These are phyloP conservation scores for Synanceia verrucosa DNA, from an alignment of 2,797 vertebrate genomes.

Conservation along the genomic window DNA sequence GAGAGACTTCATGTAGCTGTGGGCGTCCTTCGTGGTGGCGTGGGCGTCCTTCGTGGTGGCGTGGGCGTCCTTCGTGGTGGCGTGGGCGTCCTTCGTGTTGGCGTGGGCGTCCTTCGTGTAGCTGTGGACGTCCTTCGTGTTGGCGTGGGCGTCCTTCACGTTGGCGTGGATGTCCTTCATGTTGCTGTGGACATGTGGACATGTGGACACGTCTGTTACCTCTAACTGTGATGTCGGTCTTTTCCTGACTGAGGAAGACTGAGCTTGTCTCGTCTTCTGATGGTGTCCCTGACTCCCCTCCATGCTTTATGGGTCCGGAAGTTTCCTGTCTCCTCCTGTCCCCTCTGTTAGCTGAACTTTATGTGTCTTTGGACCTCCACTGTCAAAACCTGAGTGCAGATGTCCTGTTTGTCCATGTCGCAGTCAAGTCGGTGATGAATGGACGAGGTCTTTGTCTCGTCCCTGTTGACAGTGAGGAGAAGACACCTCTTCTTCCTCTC, in stretches of 20 bases:
- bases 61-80: no score
- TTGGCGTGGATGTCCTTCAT: not conserved
- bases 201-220: not conserved
- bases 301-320: conserved; percentile 28
- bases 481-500: not conserved
- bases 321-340: conserved; percentile 6
- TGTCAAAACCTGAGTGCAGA: conserved; percentile 27
- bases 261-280: not conserved
- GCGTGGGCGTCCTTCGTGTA: fast-evolving
- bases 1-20: no score
- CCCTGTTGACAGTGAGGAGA: not conserved
- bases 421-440: conserved; percentile 25
- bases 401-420: conserved; percentile 37
- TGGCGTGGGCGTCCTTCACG: fast-evolving
- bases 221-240: not conserved
- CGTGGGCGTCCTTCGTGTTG: no score
- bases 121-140: fast-evolving
- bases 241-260: not conserved
- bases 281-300: conserved; percentile 10
- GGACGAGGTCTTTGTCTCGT: no score
- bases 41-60: no score
- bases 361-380: conserved; percentile 12
- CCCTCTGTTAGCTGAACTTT: conserved; percentile 34
- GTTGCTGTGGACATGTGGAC: not conserved
- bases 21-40: no score